A percentile compares a stretch with the other conserved stretches of the same genome.
Conservation (phyloP, 1,140 invertebrate species). For the Drosophila melanica region DNA sequence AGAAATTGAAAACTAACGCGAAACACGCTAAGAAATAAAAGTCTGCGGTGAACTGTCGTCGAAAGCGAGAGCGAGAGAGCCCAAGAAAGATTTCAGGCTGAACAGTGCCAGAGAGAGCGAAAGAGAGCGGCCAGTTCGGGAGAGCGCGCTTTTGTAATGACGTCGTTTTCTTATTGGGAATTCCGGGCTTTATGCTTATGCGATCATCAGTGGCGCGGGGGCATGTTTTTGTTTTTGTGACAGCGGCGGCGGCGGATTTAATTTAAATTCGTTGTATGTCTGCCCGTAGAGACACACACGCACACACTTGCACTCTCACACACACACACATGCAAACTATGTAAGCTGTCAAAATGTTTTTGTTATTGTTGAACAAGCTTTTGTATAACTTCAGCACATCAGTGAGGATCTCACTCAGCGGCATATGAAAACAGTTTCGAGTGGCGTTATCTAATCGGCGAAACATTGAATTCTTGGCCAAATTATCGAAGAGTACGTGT, state of each 20-base stretch:
- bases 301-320: background rate
- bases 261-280: slow-evolving; percentile 40
- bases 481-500: slow-evolving; percentile 68
- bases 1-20: slow-evolving; percentile 42
- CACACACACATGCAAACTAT: slow-evolving; percentile 1
- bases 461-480: slow-evolving; percentile 58
- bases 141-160: slow-evolving; percentile 62
- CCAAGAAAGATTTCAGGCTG: slow-evolving; percentile 2
- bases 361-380: slow-evolving; percentile 45
- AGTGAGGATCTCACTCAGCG: slow-evolving; percentile 1
- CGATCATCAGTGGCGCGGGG: slow-evolving; percentile 50
- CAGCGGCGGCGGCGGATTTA: slow-evolving; percentile 67
- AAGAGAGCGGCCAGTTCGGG: slow-evolving; percentile 7
- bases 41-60: slow-evolving; percentile 33
- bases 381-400: slow-evolving; percentile 23
- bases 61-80: slow-evolving; percentile 65
- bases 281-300: background rate
- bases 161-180: slow-evolving; percentile 71
- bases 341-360: slow-evolving; percentile 6
- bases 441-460: slow-evolving; percentile 72
- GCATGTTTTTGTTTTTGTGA: slow-evolving; percentile 55
- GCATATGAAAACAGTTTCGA: slow-evolving; percentile 20
- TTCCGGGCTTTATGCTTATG: slow-evolving; percentile 81
- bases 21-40: slow-evolving; percentile 59
- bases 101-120: slow-evolving; percentile 1